Conservation (phyloP, 2,797 vertebrate genomes). For the Hemitrygon akajei region DNA sequence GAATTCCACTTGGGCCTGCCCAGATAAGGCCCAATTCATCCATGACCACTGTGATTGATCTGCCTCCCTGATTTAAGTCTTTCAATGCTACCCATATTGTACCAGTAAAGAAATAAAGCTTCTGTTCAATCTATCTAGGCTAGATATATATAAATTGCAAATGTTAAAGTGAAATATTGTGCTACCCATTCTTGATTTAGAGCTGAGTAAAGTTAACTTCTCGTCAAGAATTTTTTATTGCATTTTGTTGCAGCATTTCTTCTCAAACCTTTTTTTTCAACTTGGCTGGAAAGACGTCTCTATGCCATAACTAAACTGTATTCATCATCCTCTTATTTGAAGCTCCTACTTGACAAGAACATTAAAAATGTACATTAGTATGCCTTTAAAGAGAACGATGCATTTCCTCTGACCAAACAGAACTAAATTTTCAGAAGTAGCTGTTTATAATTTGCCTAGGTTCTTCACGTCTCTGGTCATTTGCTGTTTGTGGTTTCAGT, state of each 20-base stretch:
- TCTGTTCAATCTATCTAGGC: background rate
- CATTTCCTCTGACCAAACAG: background rate
- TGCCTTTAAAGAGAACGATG: background rate
- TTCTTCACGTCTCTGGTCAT: background rate
- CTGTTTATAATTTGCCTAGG: background rate
- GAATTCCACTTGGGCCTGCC: too few species aligned
- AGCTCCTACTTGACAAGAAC: background rate
- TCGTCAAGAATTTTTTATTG: background rate
- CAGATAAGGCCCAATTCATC: too few species aligned
- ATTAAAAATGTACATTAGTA: background rate
- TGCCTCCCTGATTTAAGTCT: background rate
- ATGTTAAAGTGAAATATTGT: background rate
- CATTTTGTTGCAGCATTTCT: background rate
- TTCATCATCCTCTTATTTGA: background rate
- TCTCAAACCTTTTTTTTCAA: background rate
- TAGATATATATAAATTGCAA: background rate
- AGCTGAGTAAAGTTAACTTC: background rate
- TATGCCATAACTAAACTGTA: background rate
- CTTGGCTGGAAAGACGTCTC: background rate
- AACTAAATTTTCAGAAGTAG: background rate
- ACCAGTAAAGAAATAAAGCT: background rate
- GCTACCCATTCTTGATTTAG: background rate
- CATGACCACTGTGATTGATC: background rate
- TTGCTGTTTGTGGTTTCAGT: background rate
- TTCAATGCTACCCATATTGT: background rate